phyloP scores from a whole-genome alignment of 2,797 vertebrate species.

The Vireo griseus region DNA sequence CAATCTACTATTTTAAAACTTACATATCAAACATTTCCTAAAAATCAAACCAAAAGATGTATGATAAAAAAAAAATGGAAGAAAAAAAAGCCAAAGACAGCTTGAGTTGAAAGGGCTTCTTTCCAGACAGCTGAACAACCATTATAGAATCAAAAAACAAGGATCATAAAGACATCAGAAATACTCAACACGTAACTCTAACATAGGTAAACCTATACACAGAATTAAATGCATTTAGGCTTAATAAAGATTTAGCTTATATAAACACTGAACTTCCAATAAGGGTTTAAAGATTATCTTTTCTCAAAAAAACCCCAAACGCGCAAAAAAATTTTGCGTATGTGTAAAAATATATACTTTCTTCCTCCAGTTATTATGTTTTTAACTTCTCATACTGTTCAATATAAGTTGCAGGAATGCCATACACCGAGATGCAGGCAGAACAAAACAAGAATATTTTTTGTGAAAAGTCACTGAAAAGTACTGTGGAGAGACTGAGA shows the following conservation, averaged over 20 bases:
- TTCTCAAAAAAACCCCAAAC: neutral
- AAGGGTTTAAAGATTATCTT: neutral
- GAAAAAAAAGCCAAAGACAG: neutral
- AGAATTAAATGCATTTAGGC: neutral
- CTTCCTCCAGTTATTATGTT: neutral
- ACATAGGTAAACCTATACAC: neutral
- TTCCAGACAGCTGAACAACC: neutral
- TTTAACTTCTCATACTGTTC: neutral
- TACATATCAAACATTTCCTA: neutral
- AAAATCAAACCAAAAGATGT: neutral
- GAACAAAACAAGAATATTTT: neutral
- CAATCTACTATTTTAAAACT: neutral
- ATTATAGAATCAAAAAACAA: neutral
- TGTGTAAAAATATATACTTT: neutral
- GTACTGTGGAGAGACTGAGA: neutral
- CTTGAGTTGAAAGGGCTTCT: neutral
- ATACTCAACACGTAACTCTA: neutral
- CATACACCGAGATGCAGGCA: neutral
- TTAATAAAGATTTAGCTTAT: neutral
- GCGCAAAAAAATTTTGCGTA: rapidly evolving
- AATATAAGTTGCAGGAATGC: neutral
- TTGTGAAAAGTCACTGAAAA: neutral
- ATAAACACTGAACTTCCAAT: neutral
- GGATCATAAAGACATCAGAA: neutral
- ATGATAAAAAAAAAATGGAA: neutral